Evolutionary conservation across 2,113 vertebrate genomes (phyloP).

Genomic region (Puntigrus tetrazona): DNA sequence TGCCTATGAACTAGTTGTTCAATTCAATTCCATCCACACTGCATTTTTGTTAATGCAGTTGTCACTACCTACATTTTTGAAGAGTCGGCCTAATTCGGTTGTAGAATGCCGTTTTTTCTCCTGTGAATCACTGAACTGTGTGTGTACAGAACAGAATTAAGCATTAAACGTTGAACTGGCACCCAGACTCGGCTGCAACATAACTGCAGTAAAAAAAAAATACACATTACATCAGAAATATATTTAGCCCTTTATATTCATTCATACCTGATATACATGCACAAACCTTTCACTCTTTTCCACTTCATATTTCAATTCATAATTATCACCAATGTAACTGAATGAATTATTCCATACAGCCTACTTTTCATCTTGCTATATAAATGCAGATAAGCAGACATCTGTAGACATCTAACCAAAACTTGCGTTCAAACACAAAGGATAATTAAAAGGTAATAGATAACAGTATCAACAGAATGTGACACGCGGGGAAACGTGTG

Average conservation of each 20-base stretch:
- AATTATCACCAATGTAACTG: background rate
- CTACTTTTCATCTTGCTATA: background rate
- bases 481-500: constrained; percentile 56
- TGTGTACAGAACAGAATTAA: background rate
- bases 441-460: constrained; percentile 71
- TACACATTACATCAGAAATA: too few relatives aligned
- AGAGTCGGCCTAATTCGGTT: background rate
- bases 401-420: constrained; percentile 21
- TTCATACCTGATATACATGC: background rate
- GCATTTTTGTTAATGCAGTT: background rate
- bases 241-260: background rate
- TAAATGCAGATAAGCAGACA: background rate
- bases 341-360: background rate
- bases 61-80: background rate
- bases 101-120: background rate
- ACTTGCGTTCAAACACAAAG: constrained; percentile 43
- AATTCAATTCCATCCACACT: background rate
- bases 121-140: too few relatives aligned
- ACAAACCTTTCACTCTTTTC: background rate
- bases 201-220: background rate
- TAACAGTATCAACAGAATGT: constrained; percentile 61
- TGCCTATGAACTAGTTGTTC: background rate
- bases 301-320: background rate
- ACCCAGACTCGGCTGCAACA: too few relatives aligned
- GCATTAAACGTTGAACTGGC: background rate